These are phyloP conservation scores for Anolis sagrei DNA, from an alignment of 2,113 vertebrate species.

Conservation along the genomic window DNA sequence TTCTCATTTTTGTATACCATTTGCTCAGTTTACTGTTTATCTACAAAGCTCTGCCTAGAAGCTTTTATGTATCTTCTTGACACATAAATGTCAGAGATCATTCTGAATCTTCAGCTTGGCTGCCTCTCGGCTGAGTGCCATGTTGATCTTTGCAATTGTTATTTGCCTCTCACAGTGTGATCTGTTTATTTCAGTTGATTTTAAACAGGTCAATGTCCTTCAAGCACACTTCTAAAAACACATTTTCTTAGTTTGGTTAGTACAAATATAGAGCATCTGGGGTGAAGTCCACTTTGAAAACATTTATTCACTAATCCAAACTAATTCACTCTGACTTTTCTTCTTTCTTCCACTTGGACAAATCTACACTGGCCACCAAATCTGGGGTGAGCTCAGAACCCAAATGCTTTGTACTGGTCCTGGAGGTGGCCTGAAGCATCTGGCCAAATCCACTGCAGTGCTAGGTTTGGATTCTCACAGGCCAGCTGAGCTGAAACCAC, in stretches of 20 bases:
- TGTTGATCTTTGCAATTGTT: conserved; percentile 50
- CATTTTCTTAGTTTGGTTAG: conserved; percentile 41
- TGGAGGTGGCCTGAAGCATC: no score
- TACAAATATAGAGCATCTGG: conserved; percentile 11
- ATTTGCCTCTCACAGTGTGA: conserved; percentile 29
- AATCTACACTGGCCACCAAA: no score
- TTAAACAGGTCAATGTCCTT: not conserved
- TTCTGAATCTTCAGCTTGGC: conserved; percentile 33
- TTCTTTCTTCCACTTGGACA: not conserved
- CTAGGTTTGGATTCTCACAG: no score
- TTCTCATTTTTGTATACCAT: not conserved
- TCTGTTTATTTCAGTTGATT: conserved; percentile 45
- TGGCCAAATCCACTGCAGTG: no score
- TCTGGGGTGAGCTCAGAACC: no score
- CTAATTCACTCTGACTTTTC: not conserved
- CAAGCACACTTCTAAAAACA: conserved; percentile 29
- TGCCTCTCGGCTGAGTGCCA: conserved; percentile 37
- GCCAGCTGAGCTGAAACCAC: no score
- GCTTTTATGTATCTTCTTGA: conserved; percentile 38
- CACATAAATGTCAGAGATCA: conserved; percentile 45
- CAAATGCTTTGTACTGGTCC: no score
- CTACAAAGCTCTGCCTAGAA: conserved; percentile 39
- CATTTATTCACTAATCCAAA: conserved; percentile 8
- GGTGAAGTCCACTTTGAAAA: conserved; percentile 36
- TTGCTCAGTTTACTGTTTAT: conserved; percentile 51